Evolutionary conservation across 2,888 invertebrate species (phyloP).

Genomic region (Caenorhabditis virilis): DNA sequence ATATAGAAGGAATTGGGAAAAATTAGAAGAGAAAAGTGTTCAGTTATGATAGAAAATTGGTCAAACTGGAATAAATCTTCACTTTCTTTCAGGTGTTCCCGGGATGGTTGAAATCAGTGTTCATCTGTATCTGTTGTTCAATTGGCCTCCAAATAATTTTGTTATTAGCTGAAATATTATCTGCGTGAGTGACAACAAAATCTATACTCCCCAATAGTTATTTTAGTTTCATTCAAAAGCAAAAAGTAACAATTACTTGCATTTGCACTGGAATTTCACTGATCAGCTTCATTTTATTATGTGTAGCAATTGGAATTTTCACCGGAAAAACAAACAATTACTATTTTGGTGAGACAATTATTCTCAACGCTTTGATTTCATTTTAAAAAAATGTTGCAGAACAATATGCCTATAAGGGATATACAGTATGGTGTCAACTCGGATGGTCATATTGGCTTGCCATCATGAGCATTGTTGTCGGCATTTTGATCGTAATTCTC

Average conservation of each 20-base stretch:
- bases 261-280: conserved; percentile 19
- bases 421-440: conserved; percentile 21
- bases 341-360: conserved; percentile 21
- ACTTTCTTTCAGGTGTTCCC: conserved; percentile 17
- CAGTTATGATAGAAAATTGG: too few species aligned
- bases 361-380: conserved; percentile 10
- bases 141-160: conserved; percentile 16
- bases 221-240: neutral
- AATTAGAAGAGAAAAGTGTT: too few species aligned
- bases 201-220: neutral
- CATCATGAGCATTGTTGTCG: conserved; percentile 21
- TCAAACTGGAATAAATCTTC: too few species aligned
- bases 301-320: conserved; percentile 29
- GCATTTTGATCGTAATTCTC: conserved; percentile 17
- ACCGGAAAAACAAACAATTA: conserved; percentile 20
- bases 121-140: conserved; percentile 26
- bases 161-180: conserved; percentile 8
- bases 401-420: conserved; percentile 17
- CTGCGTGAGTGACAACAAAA: conserved; percentile 17
- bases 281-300: conserved; percentile 15
- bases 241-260: conserved; percentile 13
- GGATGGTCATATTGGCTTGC: conserved; percentile 39
- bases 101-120: conserved; percentile 34
- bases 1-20: too few species aligned
- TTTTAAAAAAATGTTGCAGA: conserved; percentile 23